Evolutionary conservation across 2,797 vertebrate species (phyloP).

Genomic region (Sparus aurata): DNA sequence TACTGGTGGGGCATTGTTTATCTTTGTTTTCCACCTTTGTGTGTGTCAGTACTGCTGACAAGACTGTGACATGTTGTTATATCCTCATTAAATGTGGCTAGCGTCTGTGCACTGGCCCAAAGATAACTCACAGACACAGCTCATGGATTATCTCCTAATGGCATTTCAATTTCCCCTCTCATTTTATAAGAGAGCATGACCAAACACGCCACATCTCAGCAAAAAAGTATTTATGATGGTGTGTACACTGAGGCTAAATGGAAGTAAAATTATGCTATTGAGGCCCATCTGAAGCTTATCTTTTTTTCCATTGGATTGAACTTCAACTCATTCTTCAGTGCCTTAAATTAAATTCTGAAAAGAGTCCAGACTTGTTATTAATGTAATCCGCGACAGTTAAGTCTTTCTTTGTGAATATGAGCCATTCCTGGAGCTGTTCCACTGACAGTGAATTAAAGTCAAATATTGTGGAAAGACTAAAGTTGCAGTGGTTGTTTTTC

Average conservation of each 20-base stretch:
- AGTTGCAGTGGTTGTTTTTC: conserved; percentile 9
- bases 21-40: conserved; percentile 57
- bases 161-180: conserved; percentile 47
- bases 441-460: conserved; percentile 36
- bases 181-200: conserved; percentile 41
- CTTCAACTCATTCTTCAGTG: conserved; percentile 21
- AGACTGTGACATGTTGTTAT: conserved; percentile 32
- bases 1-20: conserved; percentile 43
- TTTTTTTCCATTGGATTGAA: conserved; percentile 39
- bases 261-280: conserved; percentile 21
- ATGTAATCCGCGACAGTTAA: conserved; percentile 46
- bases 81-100: conserved; percentile 49
- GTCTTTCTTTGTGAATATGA: conserved; percentile 42
- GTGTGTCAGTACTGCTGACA: conserved; percentile 32
- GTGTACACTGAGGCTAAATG: conserved; percentile 45
- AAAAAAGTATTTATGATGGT: conserved; percentile 27
- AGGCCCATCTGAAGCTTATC: conserved; percentile 30
- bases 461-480: conserved; percentile 25
- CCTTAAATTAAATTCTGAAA: conserved; percentile 49
- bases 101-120: conserved; percentile 4
- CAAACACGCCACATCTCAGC: conserved; percentile 22
- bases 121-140: conserved; percentile 49
- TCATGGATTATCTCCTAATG: conserved; percentile 46
- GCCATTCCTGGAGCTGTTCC: conserved; percentile 24
- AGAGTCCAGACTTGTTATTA: conserved; percentile 38